phyloP scores from a whole-genome alignment of 2,797 vertebrate species.

The Notoglanidium macrostoma region DNA sequence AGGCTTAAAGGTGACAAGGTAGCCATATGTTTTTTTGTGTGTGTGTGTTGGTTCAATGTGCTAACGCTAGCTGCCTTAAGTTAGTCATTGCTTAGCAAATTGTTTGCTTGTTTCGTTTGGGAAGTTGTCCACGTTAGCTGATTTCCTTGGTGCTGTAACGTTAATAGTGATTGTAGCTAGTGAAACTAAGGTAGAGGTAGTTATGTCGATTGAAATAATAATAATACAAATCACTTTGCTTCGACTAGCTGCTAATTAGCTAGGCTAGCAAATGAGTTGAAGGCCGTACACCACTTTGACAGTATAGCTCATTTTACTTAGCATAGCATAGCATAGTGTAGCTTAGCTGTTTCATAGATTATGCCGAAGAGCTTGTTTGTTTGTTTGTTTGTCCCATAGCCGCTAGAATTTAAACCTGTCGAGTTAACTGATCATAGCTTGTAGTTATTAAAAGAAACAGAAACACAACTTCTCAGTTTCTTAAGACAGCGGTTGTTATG shows the following conservation, averaged over 20 bases:
- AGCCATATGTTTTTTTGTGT: conserved; percentile 35
- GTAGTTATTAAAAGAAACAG: too few species aligned
- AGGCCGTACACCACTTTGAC: conserved; percentile 20
- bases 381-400: neutral
- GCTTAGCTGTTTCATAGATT: neutral
- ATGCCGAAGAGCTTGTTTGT: neutral
- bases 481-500: neutral
- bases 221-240: neutral
- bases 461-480: too few species aligned
- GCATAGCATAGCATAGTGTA: neutral
- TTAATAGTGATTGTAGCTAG: neutral
- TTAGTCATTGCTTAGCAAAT: neutral
- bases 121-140: neutral
- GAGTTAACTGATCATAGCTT: neutral
- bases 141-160: neutral
- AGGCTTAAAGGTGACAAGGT: neutral
- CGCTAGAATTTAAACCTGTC: neutral
- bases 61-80: conserved; percentile 9
- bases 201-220: too few species aligned
- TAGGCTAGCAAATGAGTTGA: neutral
- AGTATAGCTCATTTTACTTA: neutral
- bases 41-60: neutral
- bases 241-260: conserved; percentile 19
- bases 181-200: neutral
- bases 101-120: neutral